Evolutionary conservation across 2,113 vertebrate species (phyloP), one percentile per base, ranked within the genome.

Genomic region (Paedocypris sp.): DNA sequence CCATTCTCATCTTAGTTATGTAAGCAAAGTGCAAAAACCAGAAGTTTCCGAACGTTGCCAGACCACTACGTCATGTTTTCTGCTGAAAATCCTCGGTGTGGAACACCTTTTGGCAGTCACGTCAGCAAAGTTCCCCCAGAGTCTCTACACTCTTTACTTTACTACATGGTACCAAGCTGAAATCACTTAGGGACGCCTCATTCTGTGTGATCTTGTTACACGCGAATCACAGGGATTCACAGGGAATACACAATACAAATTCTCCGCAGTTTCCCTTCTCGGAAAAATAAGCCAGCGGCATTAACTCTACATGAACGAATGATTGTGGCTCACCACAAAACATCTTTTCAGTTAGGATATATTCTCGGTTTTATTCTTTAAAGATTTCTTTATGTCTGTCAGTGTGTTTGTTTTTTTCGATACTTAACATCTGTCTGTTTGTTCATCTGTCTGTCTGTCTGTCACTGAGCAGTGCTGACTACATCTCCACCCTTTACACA

Each of bases 211-310:
- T 65, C 33, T 23, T 60, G 60, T 18, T 53, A 39, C 15, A 56
- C 1, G 25, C 19, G 25, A 54, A n/a, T n/a, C n/a, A n/a, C n/a
- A n/a, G n/a, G n/a, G n/a, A n/a, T n/a, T n/a, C n/a, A n/a, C n/a
- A n/a, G n/a, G n/a, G n/a, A n/a, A n/a, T n/a, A n/a, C n/a, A n/a
- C n/a, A n/a, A n/a, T n/a, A n/a, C n/a, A n/a, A n/a, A n/a, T n/a
- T n/a, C n/a, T n/a, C n/a, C n/a, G n/a, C n/a, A n/a, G 16, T 58
- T 68, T 52, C 57, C 58, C 45, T 32, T 66, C 42, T 46, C 39
- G 56, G 38, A 73, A 73, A 70, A 70, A 60, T 20, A 35, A 67
- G 23, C 60, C 47, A 26, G 59, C 66, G 42, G 60, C 28, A 62
- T 62, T 33, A 35, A 46, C 43, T 11, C 23, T 9, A 28, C 5